phyloP scores from a whole-genome alignment of 2,888 invertebrate genomes.

The Pyralis farinalis region DNA sequence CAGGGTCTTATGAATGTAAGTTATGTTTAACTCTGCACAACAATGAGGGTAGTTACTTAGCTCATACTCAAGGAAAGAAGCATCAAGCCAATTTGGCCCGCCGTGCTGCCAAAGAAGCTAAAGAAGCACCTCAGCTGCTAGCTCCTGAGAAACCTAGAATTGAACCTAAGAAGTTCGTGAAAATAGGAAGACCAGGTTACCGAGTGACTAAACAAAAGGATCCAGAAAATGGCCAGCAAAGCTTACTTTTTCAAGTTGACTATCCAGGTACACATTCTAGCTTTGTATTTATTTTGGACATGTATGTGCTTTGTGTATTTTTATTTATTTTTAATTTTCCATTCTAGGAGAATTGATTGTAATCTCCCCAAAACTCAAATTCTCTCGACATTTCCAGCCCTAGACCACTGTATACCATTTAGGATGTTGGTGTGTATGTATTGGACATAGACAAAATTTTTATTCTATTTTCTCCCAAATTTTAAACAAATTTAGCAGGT shows the following conservation, averaged over 20 bases:
- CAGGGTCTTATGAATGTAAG: slow-evolving; percentile 98
- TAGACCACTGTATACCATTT: no score
- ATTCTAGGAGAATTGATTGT: no score
- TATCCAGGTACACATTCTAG: slow-evolving; percentile 86
- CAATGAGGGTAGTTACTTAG: slow-evolving; percentile 99
- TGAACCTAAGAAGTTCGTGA: slow-evolving; percentile 99
- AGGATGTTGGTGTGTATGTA: no score
- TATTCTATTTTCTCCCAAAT: no score
- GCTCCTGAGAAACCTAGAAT: slow-evolving; percentile 98
- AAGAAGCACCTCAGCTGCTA: slow-evolving; percentile 96
- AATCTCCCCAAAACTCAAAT: no score
- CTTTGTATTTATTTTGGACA: no score
- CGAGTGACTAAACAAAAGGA: slow-evolving; percentile 99
- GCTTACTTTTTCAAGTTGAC: slow-evolving; percentile 97
- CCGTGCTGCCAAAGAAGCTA: slow-evolving; percentile 98
- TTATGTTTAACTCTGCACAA: slow-evolving; percentile 98
- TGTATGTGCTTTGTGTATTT: no score
- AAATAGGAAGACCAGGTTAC: slow-evolving; percentile 99
- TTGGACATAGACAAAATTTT: no score
- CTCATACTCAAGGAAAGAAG: slow-evolving; percentile 99
- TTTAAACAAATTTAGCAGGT: no score
- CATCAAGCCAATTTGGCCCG: slow-evolving; percentile 99
- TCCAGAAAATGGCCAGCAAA: slow-evolving; percentile 97
- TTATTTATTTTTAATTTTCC: background rate
- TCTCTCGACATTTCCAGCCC: no score